Percentiles rank a stretch among this genome's conserved stretches.
Evolutionary conservation across 2,113 vertebrate species (phyloP).

Genomic region (Cyprinodon tularosa): DNA sequence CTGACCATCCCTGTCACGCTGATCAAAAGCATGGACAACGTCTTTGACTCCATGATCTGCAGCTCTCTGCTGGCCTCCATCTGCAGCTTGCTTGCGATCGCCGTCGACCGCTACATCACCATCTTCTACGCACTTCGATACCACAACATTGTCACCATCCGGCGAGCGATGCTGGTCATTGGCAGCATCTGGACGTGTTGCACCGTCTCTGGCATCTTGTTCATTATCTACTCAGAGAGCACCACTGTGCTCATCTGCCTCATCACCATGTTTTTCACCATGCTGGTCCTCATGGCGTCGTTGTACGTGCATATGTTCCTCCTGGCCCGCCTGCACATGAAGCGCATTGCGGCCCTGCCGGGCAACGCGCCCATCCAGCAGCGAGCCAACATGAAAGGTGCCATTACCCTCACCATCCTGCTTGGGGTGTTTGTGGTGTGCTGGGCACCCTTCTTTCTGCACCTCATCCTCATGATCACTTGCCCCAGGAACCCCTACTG

Average conservation of each 20-base stretch:
- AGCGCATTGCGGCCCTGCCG: constrained; percentile 89
- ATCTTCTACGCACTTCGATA: constrained; percentile 96
- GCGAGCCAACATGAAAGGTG: constrained; percentile 93
- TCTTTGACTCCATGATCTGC: constrained; percentile 96
- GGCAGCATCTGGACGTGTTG: constrained; percentile 89
- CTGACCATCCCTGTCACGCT: constrained; percentile 79
- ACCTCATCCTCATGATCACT: constrained; percentile 92
- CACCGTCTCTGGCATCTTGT: constrained; percentile 85
- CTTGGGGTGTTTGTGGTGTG: constrained; percentile 95
- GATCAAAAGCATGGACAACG: constrained; percentile 91
- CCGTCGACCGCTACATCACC: constrained; percentile 94
- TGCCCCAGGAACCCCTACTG: constrained; percentile 95
- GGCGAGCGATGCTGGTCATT: constrained; percentile 84
- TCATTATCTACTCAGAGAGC: constrained; percentile 93
- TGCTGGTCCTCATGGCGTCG: constrained; percentile 94
- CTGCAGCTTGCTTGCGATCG: constrained; percentile 94
- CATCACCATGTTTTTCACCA: constrained; percentile 93
- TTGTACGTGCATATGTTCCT: constrained; percentile 97
- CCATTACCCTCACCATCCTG: constrained; percentile 92
- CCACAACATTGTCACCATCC: constrained; percentile 91
- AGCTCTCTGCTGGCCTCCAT: constrained; percentile 94
- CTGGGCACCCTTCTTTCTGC: constrained; percentile 95
- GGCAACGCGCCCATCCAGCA: constrained; percentile 85
- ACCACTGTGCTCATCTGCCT: constrained; percentile 91
- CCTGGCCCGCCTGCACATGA: constrained; percentile 91